phyloP scores from a whole-genome alignment of 2,797 vertebrate species.

The Eremophila alpestris region DNA sequence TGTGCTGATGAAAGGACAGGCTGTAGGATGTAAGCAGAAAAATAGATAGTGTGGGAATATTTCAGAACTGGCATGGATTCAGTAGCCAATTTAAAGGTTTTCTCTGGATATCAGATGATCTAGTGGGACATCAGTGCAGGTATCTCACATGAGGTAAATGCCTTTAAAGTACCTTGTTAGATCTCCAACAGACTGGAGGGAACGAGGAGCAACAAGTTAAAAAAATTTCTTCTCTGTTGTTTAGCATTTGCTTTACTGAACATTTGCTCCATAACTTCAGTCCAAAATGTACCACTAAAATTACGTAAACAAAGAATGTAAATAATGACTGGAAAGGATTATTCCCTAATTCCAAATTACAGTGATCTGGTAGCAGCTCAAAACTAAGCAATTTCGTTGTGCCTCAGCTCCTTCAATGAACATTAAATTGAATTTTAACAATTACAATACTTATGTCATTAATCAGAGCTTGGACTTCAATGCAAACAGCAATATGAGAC shows the following conservation, averaged over 20 bases:
- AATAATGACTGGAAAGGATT: not conserved
- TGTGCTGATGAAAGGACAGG: not conserved
- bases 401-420: not conserved
- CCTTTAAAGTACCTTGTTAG: not conserved
- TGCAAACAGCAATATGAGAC: not conserved
- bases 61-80: not conserved
- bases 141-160: not conserved
- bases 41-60: fast-evolving
- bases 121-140: not conserved
- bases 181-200: not conserved
- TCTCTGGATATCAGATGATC: not conserved
- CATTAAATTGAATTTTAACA: not conserved
- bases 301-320: not conserved
- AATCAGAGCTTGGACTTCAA: not conserved
- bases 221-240: not conserved
- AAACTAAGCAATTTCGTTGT: not conserved
- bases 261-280: not conserved
- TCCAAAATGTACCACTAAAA: not conserved
- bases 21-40: not conserved
- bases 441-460: not conserved
- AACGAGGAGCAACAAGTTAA: not conserved
- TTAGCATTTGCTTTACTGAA: not conserved
- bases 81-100: not conserved
- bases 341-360: not conserved
- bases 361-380: not conserved